Evolutionary conservation across 2,113 vertebrate species (phyloP).

Genomic region (Anarrhichthys ocellatus): DNA sequence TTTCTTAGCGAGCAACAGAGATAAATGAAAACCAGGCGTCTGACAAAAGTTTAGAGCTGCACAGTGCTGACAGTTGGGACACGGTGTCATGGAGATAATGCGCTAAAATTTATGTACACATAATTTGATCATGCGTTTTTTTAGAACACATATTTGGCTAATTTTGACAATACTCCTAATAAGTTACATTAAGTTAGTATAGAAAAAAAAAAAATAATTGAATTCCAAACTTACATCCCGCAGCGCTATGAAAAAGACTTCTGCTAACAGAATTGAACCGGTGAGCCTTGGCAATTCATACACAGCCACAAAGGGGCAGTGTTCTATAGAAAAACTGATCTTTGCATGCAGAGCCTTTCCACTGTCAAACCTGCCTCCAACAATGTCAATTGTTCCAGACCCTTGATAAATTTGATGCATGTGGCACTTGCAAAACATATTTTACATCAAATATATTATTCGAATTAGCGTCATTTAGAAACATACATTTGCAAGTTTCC

Average conservation of each 20-base stretch:
- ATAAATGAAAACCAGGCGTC: too few species aligned
- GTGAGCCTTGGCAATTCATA: neutral
- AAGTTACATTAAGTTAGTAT: neutral
- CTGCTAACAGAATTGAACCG: neutral
- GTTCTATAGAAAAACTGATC: neutral
- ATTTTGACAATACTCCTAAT: too few species aligned
- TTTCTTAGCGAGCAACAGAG: too few species aligned
- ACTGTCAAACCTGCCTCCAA: too few species aligned
- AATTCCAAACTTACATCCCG: neutral
- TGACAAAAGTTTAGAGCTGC: too few species aligned
- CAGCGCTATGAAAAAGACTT: neutral
- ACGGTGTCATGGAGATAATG: too few species aligned
- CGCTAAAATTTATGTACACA: too few species aligned
- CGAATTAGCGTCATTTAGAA: neutral
- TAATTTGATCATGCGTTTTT: too few species aligned
- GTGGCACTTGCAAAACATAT: neutral
- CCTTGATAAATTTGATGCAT: neutral
- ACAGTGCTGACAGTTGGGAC: too few species aligned
- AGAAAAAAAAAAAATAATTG: neutral
- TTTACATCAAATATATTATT: neutral
- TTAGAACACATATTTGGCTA: too few species aligned
- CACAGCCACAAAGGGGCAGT: slow-evolving; percentile 5
- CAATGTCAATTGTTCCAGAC: neutral
- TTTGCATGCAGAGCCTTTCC: neutral
- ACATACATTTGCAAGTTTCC: neutral